Evolutionary conservation across 2,888 invertebrate species (phyloP), one percentile per base, ranked within the genome.

Genomic region (Athrips mouffetella): DNA sequence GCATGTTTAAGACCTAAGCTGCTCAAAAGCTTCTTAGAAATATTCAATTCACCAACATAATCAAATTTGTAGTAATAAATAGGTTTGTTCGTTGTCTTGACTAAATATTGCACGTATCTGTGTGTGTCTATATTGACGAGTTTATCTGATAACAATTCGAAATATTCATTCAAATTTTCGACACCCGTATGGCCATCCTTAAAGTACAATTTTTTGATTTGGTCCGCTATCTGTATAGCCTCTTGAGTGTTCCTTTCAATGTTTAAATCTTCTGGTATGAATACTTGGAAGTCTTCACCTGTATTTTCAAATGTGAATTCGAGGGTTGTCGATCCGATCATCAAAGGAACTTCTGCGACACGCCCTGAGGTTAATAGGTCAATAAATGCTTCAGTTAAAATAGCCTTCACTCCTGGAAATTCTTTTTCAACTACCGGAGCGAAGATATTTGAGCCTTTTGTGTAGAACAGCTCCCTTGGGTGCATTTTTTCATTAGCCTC

Each of bases 1-100:
- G 86, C 73, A 1, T 68, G 62, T 1, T 75, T 72, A 20, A 78
- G 13, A 0, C 72, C 73, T 1, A 72, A 50, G 20, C 50, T 55
- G 1, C 54, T 49, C 4, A 66, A 2, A 0, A 76, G 0, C 13
- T 74, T 71, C 7, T 62, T 65, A 0, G 73, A 61, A 1, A 75
- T 11, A 25, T 88, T 87, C 47, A 87, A 51, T 18, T 76, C 81
- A 0, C 88, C 87, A 0, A 79, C 66, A 35, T 86, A 88, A 54
- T 83, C 84, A 46, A 88, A 88, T 20, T 78, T 84, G 59, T 84
- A 88, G 33, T 68, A 78, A 16, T 76, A 88, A 0, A 88, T 70
- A 0, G 86, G 86, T 15, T 75, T 76, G 15, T 78, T 85, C 0
- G 78, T 67, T 0, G 70, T 72, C 35, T 84, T 74, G 0, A 79